A percentile compares a stretch with the other conserved stretches of the same genome.
These are phyloP conservation scores for Isichthys henryi DNA, from an alignment of 2,113 vertebrate genomes.

Conservation along the genomic window DNA sequence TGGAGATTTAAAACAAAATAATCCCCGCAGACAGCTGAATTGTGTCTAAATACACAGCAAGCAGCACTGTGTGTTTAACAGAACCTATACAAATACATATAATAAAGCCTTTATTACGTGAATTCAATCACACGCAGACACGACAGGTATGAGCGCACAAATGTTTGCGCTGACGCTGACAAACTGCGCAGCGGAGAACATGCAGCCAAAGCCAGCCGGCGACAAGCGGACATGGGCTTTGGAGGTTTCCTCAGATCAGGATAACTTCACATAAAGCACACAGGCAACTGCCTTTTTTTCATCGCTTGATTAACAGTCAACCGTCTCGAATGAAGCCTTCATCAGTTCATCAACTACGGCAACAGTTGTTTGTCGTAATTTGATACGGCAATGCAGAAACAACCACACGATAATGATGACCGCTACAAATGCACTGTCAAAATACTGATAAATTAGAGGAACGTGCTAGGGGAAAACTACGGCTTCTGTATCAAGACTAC, in stretches of 20 bases:
- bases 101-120: neutral
- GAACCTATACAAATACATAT: neutral
- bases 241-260: neutral
- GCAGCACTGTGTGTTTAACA: neutral
- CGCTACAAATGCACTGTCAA: neutral
- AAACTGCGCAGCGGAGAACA: neutral
- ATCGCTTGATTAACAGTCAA: neutral
- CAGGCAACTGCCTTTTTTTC: neutral
- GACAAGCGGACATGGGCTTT: neutral
- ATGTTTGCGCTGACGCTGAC: neutral
- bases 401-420: neutral
- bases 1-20: neutral
- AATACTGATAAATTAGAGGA: neutral
- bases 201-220: neutral
- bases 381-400: constrained; percentile 2
- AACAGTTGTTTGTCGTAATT: constrained; percentile 21
- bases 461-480: neutral
- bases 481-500: neutral
- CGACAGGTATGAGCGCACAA: neutral
- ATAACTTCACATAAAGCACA: constrained; percentile 10
- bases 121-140: neutral
- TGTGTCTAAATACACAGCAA: neutral
- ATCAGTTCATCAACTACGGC: constrained; percentile 5
- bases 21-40: neutral
- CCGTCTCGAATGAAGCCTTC: neutral